Conservation (phyloP, 2,797 vertebrate genomes). For the Limosa lapponica region DNA sequence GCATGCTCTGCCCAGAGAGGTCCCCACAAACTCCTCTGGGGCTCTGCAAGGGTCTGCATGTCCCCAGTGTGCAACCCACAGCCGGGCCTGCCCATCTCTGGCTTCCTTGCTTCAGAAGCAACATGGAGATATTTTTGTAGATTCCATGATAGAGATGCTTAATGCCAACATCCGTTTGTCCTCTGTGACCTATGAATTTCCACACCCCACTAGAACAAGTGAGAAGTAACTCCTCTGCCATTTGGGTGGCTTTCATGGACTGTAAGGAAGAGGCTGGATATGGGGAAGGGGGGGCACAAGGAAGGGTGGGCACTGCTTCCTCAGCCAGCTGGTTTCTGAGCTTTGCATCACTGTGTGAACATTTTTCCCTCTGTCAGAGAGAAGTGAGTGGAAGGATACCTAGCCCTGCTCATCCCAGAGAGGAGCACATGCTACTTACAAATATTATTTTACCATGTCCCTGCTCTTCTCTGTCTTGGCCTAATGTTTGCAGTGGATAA, state of each 20-base stretch:
- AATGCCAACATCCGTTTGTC: background rate
- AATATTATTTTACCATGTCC: background rate
- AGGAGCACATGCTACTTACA: background rate
- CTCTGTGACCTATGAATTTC: background rate
- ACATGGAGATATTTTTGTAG: background rate
- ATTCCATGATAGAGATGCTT: background rate
- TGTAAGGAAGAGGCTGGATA: background rate
- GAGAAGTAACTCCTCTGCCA: background rate
- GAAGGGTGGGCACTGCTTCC: background rate
- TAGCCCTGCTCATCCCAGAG: background rate
- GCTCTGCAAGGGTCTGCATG: background rate
- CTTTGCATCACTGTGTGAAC: background rate
- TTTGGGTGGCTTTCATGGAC: background rate
- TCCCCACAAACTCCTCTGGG: background rate
- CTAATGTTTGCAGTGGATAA: background rate
- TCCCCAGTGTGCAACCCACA: background rate
- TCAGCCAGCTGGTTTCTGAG: background rate
- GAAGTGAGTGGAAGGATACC: background rate
- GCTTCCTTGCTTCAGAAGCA: background rate
- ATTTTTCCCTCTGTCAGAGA: background rate
- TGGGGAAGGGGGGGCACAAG: accelerated
- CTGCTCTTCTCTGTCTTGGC: background rate
- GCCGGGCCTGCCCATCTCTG: background rate
- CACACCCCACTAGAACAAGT: background rate
- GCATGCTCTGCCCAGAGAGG: background rate